A percentile compares a stretch with the other conserved stretches of the same genome.
These are phyloP conservation scores for Marcusenius ussheri DNA, from an alignment of 2,113 vertebrate species.

Conservation along the genomic window DNA sequence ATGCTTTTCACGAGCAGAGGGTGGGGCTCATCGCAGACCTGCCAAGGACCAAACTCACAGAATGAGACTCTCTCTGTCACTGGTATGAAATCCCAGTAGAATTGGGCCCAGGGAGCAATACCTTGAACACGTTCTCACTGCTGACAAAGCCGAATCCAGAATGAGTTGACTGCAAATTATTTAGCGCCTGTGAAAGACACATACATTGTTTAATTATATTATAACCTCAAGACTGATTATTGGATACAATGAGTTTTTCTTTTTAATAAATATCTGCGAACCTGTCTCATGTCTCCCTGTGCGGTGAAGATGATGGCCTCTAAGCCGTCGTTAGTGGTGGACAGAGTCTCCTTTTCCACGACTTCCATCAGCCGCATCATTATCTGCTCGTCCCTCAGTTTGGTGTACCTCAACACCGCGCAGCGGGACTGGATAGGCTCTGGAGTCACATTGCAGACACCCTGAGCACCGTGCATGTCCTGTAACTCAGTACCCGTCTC, in stretches of 20 bases:
- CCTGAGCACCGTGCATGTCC: neutral
- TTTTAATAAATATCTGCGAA: constrained; percentile 38
- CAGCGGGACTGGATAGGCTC: constrained; percentile 96
- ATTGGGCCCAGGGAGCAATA: constrained; percentile 26
- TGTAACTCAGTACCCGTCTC: neutral
- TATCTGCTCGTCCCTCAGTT: constrained; percentile 83
- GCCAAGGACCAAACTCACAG: neutral
- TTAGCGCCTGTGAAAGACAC: constrained; percentile 69
- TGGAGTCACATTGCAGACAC: constrained; percentile 28
- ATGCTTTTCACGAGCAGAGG: constrained; percentile 93
- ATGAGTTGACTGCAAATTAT: constrained; percentile 93
- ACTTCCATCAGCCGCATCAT: constrained; percentile 78
- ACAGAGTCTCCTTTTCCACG: constrained; percentile 73
- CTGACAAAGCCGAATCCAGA: constrained; percentile 89
- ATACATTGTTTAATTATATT: neutral
- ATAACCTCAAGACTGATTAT: neutral
- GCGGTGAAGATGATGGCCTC: constrained; percentile 96
- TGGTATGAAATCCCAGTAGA: constrained; percentile 29
- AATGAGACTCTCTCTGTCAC: neutral
- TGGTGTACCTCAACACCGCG: constrained; percentile 88
- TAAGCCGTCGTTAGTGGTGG: constrained; percentile 78
- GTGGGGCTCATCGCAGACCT: constrained; percentile 95
- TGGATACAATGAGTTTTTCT: neutral
- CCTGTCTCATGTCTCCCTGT: constrained; percentile 98
- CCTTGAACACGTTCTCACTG: constrained; percentile 96